These are phyloP conservation scores for Siniperca chuatsi DNA, from an alignment of 2,113 vertebrate genomes.

Conservation along the genomic window DNA sequence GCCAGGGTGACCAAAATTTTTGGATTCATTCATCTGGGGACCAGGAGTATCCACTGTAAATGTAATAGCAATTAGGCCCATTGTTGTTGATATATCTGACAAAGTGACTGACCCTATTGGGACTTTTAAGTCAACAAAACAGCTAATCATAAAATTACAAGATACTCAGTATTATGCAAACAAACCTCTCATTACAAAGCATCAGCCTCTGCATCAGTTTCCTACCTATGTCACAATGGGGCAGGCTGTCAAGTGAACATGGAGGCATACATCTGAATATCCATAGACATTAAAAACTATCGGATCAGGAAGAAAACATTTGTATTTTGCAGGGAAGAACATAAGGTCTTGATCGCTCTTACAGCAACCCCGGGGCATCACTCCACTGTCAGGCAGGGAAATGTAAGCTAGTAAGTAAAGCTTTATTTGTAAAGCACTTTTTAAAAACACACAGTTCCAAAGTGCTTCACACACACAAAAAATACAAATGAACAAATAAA, in stretches of 20 bases:
- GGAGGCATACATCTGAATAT: not conserved
- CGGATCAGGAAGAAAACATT: not conserved
- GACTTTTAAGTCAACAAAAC: not conserved
- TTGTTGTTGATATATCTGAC: not conserved
- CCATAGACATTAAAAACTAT: not conserved
- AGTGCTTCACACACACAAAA: too few relatives aligned
- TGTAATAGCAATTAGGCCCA: not conserved
- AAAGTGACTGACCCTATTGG: not conserved
- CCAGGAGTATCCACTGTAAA: not conserved
- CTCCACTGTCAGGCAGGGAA: slow-evolving; percentile 19
- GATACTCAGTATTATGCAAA: not conserved
- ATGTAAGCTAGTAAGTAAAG: not conserved
- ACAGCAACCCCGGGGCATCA: slow-evolving; percentile 1
- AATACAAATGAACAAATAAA: too few relatives aligned
- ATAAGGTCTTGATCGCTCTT: slow-evolving; percentile 56
- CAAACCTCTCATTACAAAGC: not conserved
- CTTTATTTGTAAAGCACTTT: too few relatives aligned
- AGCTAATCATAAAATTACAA: not conserved
- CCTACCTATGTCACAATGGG: not conserved
- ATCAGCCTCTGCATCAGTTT: not conserved
- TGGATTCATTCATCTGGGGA: not conserved
- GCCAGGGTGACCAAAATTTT: not conserved
- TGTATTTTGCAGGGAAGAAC: slow-evolving; percentile 1
- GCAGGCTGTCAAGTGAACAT: not conserved
- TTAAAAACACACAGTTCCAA: too few relatives aligned